Conservation (phyloP, 1,140 invertebrate species). For the Drosophila grimshawi region DNA sequence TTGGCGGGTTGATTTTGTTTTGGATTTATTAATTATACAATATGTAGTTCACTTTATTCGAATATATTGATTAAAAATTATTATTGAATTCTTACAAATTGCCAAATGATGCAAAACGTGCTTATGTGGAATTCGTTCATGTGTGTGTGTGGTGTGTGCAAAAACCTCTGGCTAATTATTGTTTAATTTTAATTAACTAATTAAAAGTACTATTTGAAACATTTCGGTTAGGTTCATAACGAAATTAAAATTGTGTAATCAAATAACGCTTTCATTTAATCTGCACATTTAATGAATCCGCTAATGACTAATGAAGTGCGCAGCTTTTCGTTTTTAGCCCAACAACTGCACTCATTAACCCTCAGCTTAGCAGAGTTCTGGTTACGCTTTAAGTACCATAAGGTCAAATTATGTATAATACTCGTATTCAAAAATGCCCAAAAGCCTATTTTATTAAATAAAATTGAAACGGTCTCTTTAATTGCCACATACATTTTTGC, state of each 20-base stretch:
- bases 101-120: slow-evolving; percentile 49
- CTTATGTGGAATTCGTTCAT: slow-evolving; percentile 14
- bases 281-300: slow-evolving; percentile 9
- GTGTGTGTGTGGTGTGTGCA: slow-evolving; percentile 1
- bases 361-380: background rate
- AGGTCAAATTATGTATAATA: background rate
- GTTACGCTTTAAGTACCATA: background rate
- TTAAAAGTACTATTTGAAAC: slow-evolving; percentile 41
- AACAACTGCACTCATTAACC: background rate
- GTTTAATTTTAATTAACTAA: slow-evolving; percentile 71
- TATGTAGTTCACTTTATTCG: slow-evolving; percentile 39
- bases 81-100: slow-evolving; percentile 46
- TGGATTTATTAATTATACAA: slow-evolving; percentile 65
- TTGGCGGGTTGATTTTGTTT: slow-evolving; percentile 76
- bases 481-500: slow-evolving; percentile 17
- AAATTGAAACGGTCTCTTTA: background rate
- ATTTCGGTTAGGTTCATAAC: slow-evolving; percentile 10
- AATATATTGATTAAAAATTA: slow-evolving; percentile 64
- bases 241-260: slow-evolving; percentile 31
- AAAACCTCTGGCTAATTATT: slow-evolving; percentile 60
- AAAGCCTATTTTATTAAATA: background rate
- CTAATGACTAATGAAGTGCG: background rate
- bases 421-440: background rate
- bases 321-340: slow-evolving; percentile 5
- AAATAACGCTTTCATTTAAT: slow-evolving; percentile 26